These are phyloP conservation scores for Sphinx pinastri DNA, from an alignment of 2,888 invertebrate species.

Conservation along the genomic window DNA sequence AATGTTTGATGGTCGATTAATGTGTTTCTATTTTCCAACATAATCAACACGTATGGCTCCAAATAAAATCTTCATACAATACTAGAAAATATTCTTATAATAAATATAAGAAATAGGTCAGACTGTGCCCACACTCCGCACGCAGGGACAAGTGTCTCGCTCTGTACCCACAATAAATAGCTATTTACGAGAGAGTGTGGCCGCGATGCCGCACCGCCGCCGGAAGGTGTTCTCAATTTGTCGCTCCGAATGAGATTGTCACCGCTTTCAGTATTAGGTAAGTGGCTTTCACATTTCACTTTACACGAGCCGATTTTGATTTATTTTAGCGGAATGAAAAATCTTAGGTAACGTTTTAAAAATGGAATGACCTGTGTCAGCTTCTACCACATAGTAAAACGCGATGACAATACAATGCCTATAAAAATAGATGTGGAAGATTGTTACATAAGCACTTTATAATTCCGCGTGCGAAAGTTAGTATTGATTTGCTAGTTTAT, in stretches of 20 bases:
- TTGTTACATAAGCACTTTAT: too few species aligned
- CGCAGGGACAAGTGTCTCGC: conserved; percentile 72
- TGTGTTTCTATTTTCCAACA: too few species aligned
- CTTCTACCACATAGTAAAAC: too few species aligned
- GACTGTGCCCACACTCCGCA: conserved; percentile 36
- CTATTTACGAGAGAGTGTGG: conserved; percentile 70
- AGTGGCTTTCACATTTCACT: conserved; percentile 79
- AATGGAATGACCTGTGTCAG: too few species aligned
- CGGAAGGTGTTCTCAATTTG: conserved; percentile 81
- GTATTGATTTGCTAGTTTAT: background rate
- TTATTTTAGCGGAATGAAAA: conserved; percentile 32
- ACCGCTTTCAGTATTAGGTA: conserved; percentile 76
- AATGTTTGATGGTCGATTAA: too few species aligned
- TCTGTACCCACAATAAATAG: conserved; percentile 73
- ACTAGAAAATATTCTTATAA: conserved; percentile 27
- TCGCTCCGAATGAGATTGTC: conserved; percentile 79
- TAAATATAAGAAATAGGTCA: conserved; percentile 27
- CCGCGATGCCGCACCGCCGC: conserved; percentile 55
- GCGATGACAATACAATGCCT: too few species aligned
- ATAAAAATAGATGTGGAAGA: too few species aligned
- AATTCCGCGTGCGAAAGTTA: too few species aligned
- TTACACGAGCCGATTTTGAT: conserved; percentile 52
- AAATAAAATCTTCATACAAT: conserved; percentile 31
- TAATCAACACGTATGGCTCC: too few species aligned
- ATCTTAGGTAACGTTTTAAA: background rate